Base-by-base conservation (phyloP, 2,797 vertebrate genomes). In the Sebastes diaconus region DNA sequence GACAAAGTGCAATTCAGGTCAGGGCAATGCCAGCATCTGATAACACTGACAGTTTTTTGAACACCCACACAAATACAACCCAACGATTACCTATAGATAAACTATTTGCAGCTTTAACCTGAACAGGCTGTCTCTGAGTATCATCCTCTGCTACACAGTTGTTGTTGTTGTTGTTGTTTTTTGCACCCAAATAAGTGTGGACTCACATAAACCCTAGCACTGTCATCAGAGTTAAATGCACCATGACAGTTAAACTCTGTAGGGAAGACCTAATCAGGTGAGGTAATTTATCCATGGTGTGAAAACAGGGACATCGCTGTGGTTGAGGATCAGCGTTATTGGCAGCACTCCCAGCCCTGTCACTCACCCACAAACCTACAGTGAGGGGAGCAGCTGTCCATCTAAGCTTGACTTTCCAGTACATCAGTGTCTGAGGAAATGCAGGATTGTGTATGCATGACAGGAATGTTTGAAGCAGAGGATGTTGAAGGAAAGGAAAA, bases 271-370 rank as follows among this genome's bases (percentile, higher is more conserved):
- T 75, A 83, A 82, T 91, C 79, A 88, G 88, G 73, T 86, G 73
- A 86, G 75, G 84, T 82, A 76, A 85, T 71, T 79, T 75, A 87
- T 80, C 69, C 76, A 42, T 60, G 57, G 78, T 78, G 85, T 85
- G 84, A 84, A 79, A 85, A 74, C 73, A 77, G 68, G 66, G 60
- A 67, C 73, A 52, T 83, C 67, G 8, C 66, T 54, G 58, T 25
- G 73, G 61, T 72, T 87, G 85, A 69, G 84, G 68, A 88, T 65
- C 63, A 83, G 67, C 2, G 1, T 77, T 42, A 79, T 46, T 87
- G 91, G 92, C 92, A 77, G 75, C 59, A 36, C 73, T 84, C 89
- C 84, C 80, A 78, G 83, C 75, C 24, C 66, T 57, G 67, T 88
- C 87, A 75, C 81, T 87, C 82, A 80, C 55, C 42, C 63, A 25